Evolutionary conservation across 2,113 vertebrate genomes (phyloP), one percentile per base, ranked within the genome.

Genomic region (Elgaria multicarinata): DNA sequence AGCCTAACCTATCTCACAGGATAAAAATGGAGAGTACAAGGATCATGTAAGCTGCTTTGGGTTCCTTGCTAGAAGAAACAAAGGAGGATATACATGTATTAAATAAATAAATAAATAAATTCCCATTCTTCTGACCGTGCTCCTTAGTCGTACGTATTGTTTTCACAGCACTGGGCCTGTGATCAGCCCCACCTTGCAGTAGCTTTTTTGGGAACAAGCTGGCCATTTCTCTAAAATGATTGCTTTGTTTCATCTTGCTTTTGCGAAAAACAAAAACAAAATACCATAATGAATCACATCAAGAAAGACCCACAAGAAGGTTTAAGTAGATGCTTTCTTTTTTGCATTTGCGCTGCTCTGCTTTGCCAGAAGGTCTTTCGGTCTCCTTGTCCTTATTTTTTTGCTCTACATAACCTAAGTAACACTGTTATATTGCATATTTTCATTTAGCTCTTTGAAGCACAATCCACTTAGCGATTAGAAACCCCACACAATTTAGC

Each of bases 401-500:
- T 93, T 92, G 89, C 91, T 91, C 94, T 93, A 58, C 83, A 90
- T 95, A 95, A 96, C 94, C 95, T 96, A 94, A 94, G 95, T 94
- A 95, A 91, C 94, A 92, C 93, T 93, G 94, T 96, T 96, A 96
- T 95, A 95, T 95, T 94, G 94, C 94, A 90, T 92, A 94, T 96
- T 95, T 96, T 95, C 95, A 95, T 96, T 95, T 94, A 95, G 94
- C 95, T 93, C 96, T 96, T 95, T 81, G 85, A 96, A 96, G 95
- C 91, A 95, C 91, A 89, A 96, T 96, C 96, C 96, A 93, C 94
- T 92, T 97, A 96, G 97, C 90, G 96, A 97, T 96, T 96, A 96
- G 95, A 96, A 95, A 95, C 93, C 93, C 96, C 94, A 96, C 94
- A 93, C 95, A 96, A 95, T 96, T 94, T 95, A 39, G 39, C 84